phyloP scores from a whole-genome alignment of 2,888 invertebrate species.

The Oscheius myriophilus region DNA sequence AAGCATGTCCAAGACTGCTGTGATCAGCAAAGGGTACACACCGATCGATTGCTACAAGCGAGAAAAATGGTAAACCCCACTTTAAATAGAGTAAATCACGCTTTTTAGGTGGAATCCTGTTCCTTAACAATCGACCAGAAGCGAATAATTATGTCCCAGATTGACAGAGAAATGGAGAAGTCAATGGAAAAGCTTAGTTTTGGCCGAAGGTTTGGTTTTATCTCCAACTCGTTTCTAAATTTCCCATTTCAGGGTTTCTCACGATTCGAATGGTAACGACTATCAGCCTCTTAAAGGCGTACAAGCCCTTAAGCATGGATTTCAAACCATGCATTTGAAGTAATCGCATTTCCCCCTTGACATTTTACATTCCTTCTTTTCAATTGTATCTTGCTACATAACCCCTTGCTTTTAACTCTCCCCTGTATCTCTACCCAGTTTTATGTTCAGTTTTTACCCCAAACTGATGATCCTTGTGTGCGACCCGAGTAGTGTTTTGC shows the following conservation, averaged over 20 bases:
- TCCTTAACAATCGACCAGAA: conserved; percentile 25
- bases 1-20: conserved; percentile 56
- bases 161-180: conserved; percentile 23
- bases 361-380: conserved; percentile 19
- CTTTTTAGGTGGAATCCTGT: conserved; percentile 29
- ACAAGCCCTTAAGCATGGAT: conserved; percentile 26
- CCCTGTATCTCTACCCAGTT: conserved; percentile 16
- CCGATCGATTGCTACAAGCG: conserved; percentile 56
- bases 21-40: conserved; percentile 48
- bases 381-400: background rate
- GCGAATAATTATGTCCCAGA: conserved; percentile 22
- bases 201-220: conserved; percentile 9
- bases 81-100: conserved; percentile 7
- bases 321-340: conserved; percentile 23
- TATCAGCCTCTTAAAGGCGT: conserved; percentile 45
- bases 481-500: conserved; percentile 23
- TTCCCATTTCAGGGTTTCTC: conserved; percentile 7
- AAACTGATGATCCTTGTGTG: conserved; percentile 22
- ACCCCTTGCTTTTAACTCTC: conserved; percentile 15
- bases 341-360: conserved; percentile 8
- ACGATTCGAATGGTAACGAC: conserved; percentile 41
- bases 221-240: background rate
- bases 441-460: conserved; percentile 9
- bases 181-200: conserved; percentile 24
- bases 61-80: conserved; percentile 47